Percentiles rank a stretch among this genome's conserved stretches.
phyloP scores from a whole-genome alignment of 2,888 invertebrate species.

The Mantis religiosa region DNA sequence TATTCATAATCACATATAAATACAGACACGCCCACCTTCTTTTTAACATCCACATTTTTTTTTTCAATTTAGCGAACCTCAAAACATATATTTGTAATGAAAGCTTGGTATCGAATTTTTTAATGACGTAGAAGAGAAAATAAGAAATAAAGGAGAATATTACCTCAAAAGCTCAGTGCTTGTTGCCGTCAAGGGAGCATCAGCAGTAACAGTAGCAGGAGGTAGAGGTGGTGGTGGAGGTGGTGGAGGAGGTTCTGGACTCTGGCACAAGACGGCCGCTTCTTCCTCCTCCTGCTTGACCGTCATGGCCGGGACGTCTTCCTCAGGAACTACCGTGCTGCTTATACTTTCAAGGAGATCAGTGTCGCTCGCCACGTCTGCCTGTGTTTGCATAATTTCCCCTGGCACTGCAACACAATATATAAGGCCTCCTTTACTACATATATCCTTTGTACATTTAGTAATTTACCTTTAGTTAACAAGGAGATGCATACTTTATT shows the following conservation, averaged over 20 bases:
- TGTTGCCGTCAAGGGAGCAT: not conserved
- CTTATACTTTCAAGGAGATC: slow-evolving; percentile 36
- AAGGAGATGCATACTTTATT: not conserved
- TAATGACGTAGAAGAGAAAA: not conserved
- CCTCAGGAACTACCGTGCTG: slow-evolving; percentile 37
- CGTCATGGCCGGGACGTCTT: slow-evolving; percentile 42
- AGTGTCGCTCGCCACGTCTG: not conserved
- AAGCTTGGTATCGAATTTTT: too few species aligned
- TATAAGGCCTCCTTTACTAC: not conserved
- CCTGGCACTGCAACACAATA: slow-evolving; percentile 36
- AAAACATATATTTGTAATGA: too few species aligned
- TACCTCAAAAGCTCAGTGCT: not conserved
- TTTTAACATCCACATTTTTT: too few species aligned
- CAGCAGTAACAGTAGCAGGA: not conserved
- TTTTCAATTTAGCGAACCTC: too few species aligned
- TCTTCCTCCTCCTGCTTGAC: slow-evolving; percentile 41
- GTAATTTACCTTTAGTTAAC: not conserved
- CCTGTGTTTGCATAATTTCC: slow-evolving; percentile 49
- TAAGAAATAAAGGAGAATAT: not conserved
- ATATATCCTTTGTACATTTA: not conserved
- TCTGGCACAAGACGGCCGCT: not conserved
- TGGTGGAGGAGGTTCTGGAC: not conserved
- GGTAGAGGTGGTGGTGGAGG: not conserved
- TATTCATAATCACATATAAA: too few species aligned
- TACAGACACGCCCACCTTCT: too few species aligned